Evolutionary conservation across 2,888 invertebrate genomes (phyloP).

Genomic region (Agrotis exclamationis): DNA sequence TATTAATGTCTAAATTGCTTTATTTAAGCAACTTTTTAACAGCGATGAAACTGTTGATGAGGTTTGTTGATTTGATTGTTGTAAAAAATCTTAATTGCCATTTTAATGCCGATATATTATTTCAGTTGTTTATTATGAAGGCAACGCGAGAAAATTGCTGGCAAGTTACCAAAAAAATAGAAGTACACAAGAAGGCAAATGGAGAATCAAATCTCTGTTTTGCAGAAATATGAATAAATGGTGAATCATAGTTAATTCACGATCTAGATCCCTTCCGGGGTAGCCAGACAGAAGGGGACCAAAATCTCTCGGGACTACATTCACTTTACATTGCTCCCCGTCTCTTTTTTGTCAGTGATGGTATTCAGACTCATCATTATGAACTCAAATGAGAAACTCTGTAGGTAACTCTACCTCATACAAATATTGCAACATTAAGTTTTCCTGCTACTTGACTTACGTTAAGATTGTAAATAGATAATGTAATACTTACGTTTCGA

Average conservation of each 20-base stretch:
- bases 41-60: background rate
- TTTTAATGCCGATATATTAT: background rate
- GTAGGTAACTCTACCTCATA: background rate
- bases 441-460: no score
- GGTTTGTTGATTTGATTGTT: background rate
- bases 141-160: slow-evolving; percentile 16
- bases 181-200: background rate
- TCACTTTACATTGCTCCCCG: slow-evolving; percentile 23
- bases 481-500: no score
- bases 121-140: slow-evolving; percentile 13
- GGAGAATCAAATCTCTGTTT: slow-evolving; percentile 18
- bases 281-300: slow-evolving; percentile 20
- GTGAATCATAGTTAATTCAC: slow-evolving; percentile 39
- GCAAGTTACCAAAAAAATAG: slow-evolving; percentile 26
- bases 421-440: no score
- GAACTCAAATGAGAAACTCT: background rate
- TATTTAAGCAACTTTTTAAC: background rate
- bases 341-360: slow-evolving; percentile 15
- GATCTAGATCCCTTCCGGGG: slow-evolving; percentile 38
- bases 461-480: no score
- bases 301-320: slow-evolving; percentile 26
- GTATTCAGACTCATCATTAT: background rate
- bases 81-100: background rate
- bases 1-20: background rate
- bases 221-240: slow-evolving; percentile 24